phyloP scores from a whole-genome alignment of 2,113 vertebrate species.

The Labeo catla region DNA sequence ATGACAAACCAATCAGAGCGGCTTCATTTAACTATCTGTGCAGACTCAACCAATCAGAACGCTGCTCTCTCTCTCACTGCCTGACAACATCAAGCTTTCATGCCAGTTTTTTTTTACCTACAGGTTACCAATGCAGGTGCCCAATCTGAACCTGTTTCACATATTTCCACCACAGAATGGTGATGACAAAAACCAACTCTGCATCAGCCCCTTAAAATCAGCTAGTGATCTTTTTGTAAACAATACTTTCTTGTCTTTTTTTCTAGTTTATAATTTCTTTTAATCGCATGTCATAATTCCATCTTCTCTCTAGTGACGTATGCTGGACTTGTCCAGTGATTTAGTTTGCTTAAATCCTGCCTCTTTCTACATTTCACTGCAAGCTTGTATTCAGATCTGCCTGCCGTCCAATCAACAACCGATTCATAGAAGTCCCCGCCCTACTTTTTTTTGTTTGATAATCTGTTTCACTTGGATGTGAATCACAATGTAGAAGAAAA shows the following conservation, averaged over 20 bases:
- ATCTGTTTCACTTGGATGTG: not conserved
- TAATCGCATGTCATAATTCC: too few species aligned
- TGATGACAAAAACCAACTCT: not conserved
- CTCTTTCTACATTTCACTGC: too few species aligned
- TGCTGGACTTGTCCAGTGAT: too few species aligned
- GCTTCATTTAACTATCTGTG: conserved; percentile 54
- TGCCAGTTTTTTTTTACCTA: not conserved
- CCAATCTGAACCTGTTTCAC: not conserved
- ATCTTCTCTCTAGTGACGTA: too few species aligned
- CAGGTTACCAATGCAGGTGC: not conserved
- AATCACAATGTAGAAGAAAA: not conserved
- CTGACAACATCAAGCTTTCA: not conserved
- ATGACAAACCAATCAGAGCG: conserved; percentile 61
- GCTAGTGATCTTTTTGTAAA: not conserved
- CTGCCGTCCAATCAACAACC: too few species aligned
- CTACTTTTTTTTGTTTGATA: not conserved
- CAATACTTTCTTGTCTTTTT: not conserved
- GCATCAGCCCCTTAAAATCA: not conserved
- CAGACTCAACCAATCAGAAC: conserved; percentile 21
- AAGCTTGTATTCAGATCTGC: too few species aligned
- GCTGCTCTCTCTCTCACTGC: not conserved
- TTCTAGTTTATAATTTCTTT: too few species aligned
- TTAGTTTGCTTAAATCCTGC: too few species aligned
- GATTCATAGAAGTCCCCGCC: not conserved
- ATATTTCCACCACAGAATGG: not conserved